phyloP scores from a whole-genome alignment of 2,888 invertebrate genomes.

The Entomobrya proxima region DNA sequence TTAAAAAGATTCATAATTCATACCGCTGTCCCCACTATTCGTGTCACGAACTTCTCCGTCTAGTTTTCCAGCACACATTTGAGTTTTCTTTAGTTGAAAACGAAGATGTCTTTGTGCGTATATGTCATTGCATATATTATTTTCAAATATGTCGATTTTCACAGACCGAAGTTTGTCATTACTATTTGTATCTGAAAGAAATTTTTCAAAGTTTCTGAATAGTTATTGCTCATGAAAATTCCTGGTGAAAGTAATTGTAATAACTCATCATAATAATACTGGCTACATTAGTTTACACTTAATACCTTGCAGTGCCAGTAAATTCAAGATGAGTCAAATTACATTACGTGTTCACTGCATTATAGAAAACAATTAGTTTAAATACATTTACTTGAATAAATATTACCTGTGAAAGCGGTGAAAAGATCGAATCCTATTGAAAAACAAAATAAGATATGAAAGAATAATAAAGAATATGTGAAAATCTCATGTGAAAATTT shows the following conservation, averaged over 20 bases:
- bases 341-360: no score
- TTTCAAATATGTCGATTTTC: constrained; percentile 25
- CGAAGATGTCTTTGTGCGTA: background rate
- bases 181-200: background rate
- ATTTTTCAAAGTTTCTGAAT: no score
- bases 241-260: no score
- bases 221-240: no score
- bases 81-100: background rate
- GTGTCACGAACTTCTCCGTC: constrained; percentile 32
- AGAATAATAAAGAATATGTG: no score
- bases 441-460: background rate
- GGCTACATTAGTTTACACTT: no score
- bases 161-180: constrained; percentile 44
- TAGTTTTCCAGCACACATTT: constrained; percentile 49
- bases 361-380: background rate
- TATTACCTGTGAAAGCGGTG: background rate
- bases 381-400: background rate
- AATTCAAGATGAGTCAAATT: no score
- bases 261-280: no score
- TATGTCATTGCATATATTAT: constrained; percentile 24
- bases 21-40: constrained; percentile 44
- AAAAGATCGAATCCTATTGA: background rate
- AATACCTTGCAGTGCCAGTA: no score
- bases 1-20: background rate
- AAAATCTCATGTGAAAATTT: background rate